Percentiles rank a stretch among this genome's conserved stretches.
Evolutionary conservation across 1,140 invertebrate genomes (phyloP).

Genomic region (Oryzaephilus surinamensis): DNA sequence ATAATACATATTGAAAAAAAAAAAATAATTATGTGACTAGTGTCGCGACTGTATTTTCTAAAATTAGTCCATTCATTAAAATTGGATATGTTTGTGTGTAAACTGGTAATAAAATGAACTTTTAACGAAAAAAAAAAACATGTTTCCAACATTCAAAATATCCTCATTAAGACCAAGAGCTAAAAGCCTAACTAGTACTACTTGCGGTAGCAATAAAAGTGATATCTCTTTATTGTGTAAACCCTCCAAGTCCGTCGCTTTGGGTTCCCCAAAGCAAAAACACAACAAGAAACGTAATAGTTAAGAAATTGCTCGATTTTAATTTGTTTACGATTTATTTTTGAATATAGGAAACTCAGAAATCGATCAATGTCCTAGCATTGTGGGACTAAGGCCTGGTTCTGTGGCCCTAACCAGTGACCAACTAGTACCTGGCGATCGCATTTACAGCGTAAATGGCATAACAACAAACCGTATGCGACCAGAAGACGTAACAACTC

Average conservation of each 20-base stretch:
- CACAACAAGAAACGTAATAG: constrained; percentile 20
- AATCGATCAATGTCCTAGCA: constrained; percentile 42
- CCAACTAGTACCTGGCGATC: constrained; percentile 60
- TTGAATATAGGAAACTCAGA: constrained; percentile 45
- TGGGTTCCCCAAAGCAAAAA: constrained; percentile 24
- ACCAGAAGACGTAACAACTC: constrained; percentile 66
- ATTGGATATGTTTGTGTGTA: no score
- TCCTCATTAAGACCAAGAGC: constrained; percentile 20
- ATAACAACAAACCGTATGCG: constrained; percentile 62
- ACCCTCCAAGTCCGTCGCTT: constrained; percentile 21
- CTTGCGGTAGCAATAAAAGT: no score
- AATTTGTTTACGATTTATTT: constrained; percentile 1
- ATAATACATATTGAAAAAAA: no score
- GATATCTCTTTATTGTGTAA: constrained; percentile 17
- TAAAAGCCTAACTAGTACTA: constrained; percentile 17
- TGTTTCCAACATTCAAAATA: constrained; percentile 28
- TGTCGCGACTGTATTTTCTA: no score
- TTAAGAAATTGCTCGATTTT: not conserved
- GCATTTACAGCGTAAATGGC: constrained; percentile 70
- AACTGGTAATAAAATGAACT: no score
- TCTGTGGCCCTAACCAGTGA: constrained; percentile 50
- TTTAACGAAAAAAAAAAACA: no score
- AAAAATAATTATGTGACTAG: no score
- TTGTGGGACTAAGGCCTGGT: constrained; percentile 47
- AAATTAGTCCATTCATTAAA: constrained; percentile 8